A percentile compares a stretch with the other conserved stretches of the same genome.
Conservation (phyloP, 1,140 invertebrate genomes). For the Zaprionus gabonicus region DNA sequence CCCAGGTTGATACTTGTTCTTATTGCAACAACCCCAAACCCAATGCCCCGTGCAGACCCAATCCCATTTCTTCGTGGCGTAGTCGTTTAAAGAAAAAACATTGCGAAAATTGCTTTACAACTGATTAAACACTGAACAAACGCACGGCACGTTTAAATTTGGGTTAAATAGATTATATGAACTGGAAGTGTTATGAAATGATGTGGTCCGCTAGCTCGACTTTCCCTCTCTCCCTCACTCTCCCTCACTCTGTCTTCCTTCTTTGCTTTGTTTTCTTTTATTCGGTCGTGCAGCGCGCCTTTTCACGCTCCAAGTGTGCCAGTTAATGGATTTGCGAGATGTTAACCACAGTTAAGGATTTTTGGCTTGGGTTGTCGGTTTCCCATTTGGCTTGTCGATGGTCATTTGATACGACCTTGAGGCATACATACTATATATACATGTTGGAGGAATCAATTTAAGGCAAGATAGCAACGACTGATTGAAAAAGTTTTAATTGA, state of each 20-base stretch:
- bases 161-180: constrained; percentile 82
- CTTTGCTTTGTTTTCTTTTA: constrained; percentile 38
- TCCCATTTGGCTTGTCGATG: constrained; percentile 32
- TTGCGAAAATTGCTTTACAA: constrained; percentile 82
- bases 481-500: constrained; percentile 29
- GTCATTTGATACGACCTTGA: constrained; percentile 37
- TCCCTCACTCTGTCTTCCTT: not conserved
- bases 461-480: constrained; percentile 1
- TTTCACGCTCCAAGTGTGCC: constrained; percentile 51
- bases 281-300: constrained; percentile 29
- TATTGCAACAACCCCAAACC: not conserved
- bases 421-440: constrained; percentile 3
- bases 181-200: constrained; percentile 81
- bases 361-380: constrained; percentile 24
- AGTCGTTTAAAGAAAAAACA: constrained; percentile 78
- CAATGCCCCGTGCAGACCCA: constrained; percentile 19
- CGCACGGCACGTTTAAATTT: constrained; percentile 81
- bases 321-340: constrained; percentile 54
- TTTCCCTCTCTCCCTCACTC: constrained; percentile 38
- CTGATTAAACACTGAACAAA: constrained; percentile 79
- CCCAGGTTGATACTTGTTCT: not conserved
- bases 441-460: constrained; percentile 5
- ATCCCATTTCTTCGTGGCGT: constrained; percentile 19
- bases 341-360: constrained; percentile 56
- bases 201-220: constrained; percentile 63